phyloP scores from a whole-genome alignment of 23 tunicate genomes.

The Botrylloides violaceus region DNA sequence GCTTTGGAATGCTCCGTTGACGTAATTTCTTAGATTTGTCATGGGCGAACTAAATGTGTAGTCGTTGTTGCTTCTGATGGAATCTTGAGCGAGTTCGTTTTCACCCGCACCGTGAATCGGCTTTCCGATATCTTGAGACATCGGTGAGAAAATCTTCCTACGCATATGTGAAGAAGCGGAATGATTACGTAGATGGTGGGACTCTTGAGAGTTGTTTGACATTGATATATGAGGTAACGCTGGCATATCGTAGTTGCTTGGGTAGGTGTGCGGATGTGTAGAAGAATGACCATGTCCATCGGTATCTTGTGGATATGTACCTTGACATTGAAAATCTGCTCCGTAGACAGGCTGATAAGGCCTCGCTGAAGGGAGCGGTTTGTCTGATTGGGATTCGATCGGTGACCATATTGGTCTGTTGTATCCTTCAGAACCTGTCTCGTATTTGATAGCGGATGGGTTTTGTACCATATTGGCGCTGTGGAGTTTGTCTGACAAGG shows the following conservation, averaged over 20 bases:
- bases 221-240: constrained; percentile 6
- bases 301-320: constrained; percentile 3
- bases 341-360: constrained; percentile 13
- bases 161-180: constrained; percentile 5
- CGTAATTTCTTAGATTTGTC: constrained; percentile 21
- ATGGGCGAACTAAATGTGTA: constrained; percentile 10
- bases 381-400: constrained; percentile 7
- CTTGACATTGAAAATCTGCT: constrained; percentile 2
- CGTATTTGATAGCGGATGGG: not conserved
- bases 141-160: constrained; percentile 7
- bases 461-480: not conserved
- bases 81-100: constrained; percentile 2
- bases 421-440: not conserved
- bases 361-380: not conserved
- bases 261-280: not conserved
- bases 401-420: constrained; percentile 25
- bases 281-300: not conserved
- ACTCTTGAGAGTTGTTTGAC: constrained; percentile 1
- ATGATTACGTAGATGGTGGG: not conserved
- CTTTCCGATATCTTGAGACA: not conserved
- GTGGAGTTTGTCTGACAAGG: not conserved
- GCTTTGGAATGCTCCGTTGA: constrained; percentile 20
- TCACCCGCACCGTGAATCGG: not conserved
- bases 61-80: not conserved
- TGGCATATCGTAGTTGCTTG: constrained; percentile 7